Evolutionary conservation across 1,140 invertebrate genomes (phyloP), one percentile per base, ranked within the genome.

Genomic region (Macrostomum lignano): DNA sequence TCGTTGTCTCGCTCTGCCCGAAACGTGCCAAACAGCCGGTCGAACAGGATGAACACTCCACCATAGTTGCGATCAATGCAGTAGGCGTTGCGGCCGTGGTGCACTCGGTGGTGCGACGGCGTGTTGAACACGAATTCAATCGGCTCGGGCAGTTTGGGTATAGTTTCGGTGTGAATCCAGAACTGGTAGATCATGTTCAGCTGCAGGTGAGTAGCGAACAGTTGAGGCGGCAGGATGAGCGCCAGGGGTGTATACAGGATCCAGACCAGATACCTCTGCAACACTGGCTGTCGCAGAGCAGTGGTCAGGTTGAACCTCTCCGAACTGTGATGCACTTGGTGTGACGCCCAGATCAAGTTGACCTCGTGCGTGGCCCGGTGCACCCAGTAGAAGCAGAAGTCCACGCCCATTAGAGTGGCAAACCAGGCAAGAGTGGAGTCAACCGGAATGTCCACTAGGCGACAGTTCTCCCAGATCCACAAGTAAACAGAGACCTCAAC

Each of bases 321-420:
- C 10, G 77, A 81, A 45, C 76, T 84, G 45, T 91, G 82, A 53
- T 91, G 82, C 1, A 81, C 76, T 59, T 88, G 79, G 58, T 91
- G 82, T 37, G 78, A 71, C 1, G 76, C 73, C 79, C 81, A 91
- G 31, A 88, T 60, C 37, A 91, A 68, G 49, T 82, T 76, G 7
- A 82, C 59, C 53, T 86, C 73, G 52, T 79, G 74, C 46, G 73
- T 73, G 24, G 71, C 70, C 54, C 77, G 62, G 46, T 82, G 78
- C 39, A 77, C 67, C 76, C 76, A 82, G 51, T 86, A 86, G 48
- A 82, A 86, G 39, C 69, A 71, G 40, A 81, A 74, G 49, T 86
- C 78, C 0, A 78, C 70, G 2, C 64, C 67, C 4, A 84, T n/a
- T n/a, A n/a, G n/a, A n/a, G n/a, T n/a, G n/a, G n/a, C n/a, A n/a